phyloP scores from a whole-genome alignment of 23 tunicate genomes.

The Phallusia fumigata region DNA sequence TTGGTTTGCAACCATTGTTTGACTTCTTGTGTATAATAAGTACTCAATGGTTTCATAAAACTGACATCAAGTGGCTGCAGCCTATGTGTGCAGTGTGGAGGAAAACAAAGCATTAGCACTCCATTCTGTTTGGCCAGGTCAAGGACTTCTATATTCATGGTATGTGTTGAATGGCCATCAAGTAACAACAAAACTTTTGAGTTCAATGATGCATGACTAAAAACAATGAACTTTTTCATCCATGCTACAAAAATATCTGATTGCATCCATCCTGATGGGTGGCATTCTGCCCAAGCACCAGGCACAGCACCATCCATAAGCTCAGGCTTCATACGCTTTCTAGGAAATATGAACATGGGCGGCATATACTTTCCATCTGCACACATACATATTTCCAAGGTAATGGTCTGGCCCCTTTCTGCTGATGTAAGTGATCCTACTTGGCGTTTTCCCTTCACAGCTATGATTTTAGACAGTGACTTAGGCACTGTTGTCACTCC shows the following conservation, averaged over 20 bases:
- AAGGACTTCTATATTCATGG: no score
- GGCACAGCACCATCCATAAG: slow-evolving; percentile 2
- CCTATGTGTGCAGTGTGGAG: slow-evolving; percentile 16
- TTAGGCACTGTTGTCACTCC: slow-evolving; percentile 10
- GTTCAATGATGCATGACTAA: no score
- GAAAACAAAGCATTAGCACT: background rate
- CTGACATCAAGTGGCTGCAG: slow-evolving; percentile 1
- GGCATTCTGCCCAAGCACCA: slow-evolving; percentile 19
- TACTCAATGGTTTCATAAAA: slow-evolving; percentile 3
- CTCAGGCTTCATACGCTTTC: slow-evolving; percentile 13
- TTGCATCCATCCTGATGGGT: slow-evolving; percentile 10
- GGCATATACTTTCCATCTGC: no score
- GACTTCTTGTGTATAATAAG: background rate
- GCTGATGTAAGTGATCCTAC: background rate
- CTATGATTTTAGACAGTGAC: background rate
- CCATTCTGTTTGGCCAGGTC: no score
- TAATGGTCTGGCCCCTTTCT: no score
- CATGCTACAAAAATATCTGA: background rate
- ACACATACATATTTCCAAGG: no score
- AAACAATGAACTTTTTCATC: background rate
- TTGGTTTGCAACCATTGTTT: background rate
- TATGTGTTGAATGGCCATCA: no score
- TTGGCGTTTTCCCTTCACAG: slow-evolving; percentile 15
- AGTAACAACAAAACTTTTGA: no score
- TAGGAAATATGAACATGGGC: no score